These are phyloP conservation scores for Helicoverpa armigera DNA, from an alignment of 1,140 invertebrate species.

Conservation along the genomic window DNA sequence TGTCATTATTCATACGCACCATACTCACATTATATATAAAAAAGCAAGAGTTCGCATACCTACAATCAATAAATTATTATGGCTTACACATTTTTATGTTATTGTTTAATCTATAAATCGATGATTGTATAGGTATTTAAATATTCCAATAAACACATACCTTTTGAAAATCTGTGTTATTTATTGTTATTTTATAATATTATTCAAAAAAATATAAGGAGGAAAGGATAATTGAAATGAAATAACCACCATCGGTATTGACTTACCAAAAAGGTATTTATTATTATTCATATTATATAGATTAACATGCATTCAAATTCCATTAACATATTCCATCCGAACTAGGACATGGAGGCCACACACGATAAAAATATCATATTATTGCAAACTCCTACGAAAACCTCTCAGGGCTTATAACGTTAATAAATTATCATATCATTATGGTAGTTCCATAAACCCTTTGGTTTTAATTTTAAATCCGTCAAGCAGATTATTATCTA, in stretches of 20 bases:
- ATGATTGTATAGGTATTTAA: no score
- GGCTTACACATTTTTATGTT: no score
- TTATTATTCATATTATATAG: slow-evolving; percentile 80
- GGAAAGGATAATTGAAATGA: slow-evolving; percentile 31
- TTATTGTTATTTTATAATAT: neutral
- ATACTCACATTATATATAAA: no score
- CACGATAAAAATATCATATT: slow-evolving; percentile 24
- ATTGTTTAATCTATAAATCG: no score
- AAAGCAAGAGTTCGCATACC: no score
- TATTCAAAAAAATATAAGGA: no score
- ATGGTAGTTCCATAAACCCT: slow-evolving; percentile 15
- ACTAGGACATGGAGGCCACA: slow-evolving; percentile 73
- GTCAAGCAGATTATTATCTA: slow-evolving; percentile 21
- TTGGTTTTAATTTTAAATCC: slow-evolving; percentile 6
- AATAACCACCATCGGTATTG: slow-evolving; percentile 58
- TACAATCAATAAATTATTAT: no score
- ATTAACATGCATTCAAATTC: slow-evolving; percentile 86
- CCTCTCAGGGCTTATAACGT: slow-evolving; percentile 42
- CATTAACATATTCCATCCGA: slow-evolving; percentile 80
- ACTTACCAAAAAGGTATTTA: slow-evolving; percentile 86
- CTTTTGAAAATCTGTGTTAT: slow-evolving; percentile 1
- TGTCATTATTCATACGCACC: no score
- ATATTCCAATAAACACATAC: no score
- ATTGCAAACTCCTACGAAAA: slow-evolving; percentile 30
- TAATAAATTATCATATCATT: neutral